These are phyloP conservation scores for Lymantria monacha DNA, from an alignment of 2,888 invertebrate species.

Conservation along the genomic window DNA sequence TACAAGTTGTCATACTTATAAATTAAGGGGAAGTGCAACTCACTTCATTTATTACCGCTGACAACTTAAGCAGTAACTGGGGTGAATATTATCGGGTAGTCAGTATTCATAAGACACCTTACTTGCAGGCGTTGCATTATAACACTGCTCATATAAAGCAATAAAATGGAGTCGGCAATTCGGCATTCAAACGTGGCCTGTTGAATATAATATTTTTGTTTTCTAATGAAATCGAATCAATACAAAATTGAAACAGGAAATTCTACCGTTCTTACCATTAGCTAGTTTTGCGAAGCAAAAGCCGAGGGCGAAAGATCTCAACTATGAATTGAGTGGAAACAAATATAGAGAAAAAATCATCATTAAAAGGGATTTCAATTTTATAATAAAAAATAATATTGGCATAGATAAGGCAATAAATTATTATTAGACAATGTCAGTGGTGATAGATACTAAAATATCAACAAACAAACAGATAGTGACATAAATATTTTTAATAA, in stretches of 20 bases:
- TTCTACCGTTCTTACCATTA: no score
- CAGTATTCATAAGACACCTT: slow-evolving; percentile 76
- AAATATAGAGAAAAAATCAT: no score
- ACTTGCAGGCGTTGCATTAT: slow-evolving; percentile 44
- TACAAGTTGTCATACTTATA: slow-evolving; percentile 51
- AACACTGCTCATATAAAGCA: slow-evolving; percentile 30
- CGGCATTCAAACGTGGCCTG: slow-evolving; percentile 32
- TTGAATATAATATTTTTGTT: slow-evolving; percentile 33
- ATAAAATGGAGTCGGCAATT: slow-evolving; percentile 38
- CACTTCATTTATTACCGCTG: slow-evolving; percentile 68
- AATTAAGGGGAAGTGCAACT: slow-evolving; percentile 50
- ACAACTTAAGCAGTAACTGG: slow-evolving; percentile 70
- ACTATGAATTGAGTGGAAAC: no score
- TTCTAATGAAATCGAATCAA: slow-evolving; percentile 36
- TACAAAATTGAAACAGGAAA: slow-evolving; percentile 24
- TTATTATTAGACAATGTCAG: no score
- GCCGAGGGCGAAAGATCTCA: no score
- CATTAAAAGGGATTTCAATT: no score
- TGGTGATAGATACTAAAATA: no score
- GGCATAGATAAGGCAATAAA: no score
- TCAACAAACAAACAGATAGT: no score
- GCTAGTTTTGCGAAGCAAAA: no score
- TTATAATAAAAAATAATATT: no score
- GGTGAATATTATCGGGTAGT: slow-evolving; percentile 43
- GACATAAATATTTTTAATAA: no score